Evolutionary conservation across 2,888 invertebrate genomes (phyloP).

Genomic region (Caenorhabditis sp.): DNA sequence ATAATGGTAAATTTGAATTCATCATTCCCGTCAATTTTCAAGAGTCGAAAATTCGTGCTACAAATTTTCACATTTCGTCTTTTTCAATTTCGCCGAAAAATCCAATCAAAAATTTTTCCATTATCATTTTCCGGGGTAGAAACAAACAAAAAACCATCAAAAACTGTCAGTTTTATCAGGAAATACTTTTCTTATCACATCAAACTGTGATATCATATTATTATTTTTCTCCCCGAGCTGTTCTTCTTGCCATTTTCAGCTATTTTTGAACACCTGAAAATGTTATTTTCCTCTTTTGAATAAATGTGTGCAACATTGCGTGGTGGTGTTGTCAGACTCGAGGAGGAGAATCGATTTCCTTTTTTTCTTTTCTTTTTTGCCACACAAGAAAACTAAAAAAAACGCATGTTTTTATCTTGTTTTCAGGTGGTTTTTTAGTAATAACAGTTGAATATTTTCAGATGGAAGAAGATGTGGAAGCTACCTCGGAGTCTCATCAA

Average conservation of each 20-base stretch:
- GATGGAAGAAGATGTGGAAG: slow-evolving; percentile 26
- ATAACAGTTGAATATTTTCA: background rate
- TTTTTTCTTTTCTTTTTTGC: background rate
- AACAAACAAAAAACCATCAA: slow-evolving; percentile 4
- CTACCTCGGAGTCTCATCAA: slow-evolving; percentile 25
- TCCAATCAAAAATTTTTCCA: no score
- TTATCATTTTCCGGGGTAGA: background rate
- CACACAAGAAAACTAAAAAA: background rate
- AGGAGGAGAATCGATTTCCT: background rate
- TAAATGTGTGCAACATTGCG: background rate
- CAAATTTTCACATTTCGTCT: no score
- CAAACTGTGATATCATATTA: background rate
- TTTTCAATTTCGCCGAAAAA: no score
- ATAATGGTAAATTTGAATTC: no score
- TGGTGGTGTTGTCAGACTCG: background rate
- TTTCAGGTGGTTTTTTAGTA: background rate
- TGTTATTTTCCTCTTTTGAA: no score
- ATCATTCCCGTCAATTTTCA: no score
- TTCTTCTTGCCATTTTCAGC: no score
- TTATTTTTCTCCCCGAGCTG: no score
- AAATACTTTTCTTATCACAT: background rate
- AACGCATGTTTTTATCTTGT: background rate
- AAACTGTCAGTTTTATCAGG: background rate
- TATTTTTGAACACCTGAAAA: no score
- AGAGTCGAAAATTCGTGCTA: no score